phyloP scores from a whole-genome alignment of 2,888 invertebrate genomes.

The Drosophila mimetica region DNA sequence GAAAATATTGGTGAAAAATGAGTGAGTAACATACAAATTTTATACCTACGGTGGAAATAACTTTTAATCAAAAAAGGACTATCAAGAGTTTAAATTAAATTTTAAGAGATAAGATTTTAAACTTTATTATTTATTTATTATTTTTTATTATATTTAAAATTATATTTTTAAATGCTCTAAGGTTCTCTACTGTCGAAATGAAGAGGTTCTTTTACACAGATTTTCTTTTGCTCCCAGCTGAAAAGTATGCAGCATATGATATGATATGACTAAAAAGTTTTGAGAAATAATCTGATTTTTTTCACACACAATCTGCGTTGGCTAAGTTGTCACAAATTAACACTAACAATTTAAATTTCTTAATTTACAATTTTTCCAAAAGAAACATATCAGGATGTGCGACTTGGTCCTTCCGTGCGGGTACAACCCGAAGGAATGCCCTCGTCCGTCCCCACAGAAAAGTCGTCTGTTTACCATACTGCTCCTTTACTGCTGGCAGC shows the following conservation, averaged over 20 bases:
- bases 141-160: too few relatives aligned
- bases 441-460: not conserved
- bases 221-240: not conserved
- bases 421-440: conserved; percentile 19
- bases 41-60: too few relatives aligned
- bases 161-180: too few relatives aligned
- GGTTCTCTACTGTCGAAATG: too few relatives aligned
- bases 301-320: not conserved
- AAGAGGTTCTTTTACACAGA: not conserved
- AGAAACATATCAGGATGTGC: conserved; percentile 48
- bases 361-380: not conserved
- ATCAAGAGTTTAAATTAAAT: too few relatives aligned
- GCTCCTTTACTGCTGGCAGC: conserved; percentile 82
- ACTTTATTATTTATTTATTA: not conserved
- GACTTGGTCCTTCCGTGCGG: conserved; percentile 50
- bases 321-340: conserved; percentile 22
- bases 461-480: conserved; percentile 51
- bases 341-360: not conserved
- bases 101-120: too few relatives aligned
- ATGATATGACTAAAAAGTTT: not conserved
- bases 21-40: too few relatives aligned
- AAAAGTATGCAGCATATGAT: conserved; percentile 18
- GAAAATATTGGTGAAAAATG: too few relatives aligned
- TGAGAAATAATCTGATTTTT: not conserved
- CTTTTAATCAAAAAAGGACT: too few relatives aligned